Evolutionary conservation across 1,140 invertebrate species (phyloP), one percentile per base, ranked within the genome.

Genomic region (Saccostrea cuccullata): DNA sequence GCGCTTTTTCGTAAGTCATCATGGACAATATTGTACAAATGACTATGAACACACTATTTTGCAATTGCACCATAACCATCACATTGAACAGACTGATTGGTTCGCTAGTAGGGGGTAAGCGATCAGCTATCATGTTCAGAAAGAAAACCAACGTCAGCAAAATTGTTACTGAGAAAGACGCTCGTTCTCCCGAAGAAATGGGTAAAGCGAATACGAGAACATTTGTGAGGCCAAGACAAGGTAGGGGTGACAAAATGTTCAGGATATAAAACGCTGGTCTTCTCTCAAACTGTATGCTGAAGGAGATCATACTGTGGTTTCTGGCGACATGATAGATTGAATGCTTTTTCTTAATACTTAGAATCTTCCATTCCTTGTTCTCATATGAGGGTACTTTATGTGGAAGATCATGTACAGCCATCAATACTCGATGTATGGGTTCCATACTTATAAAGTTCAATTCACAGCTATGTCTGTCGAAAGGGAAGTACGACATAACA

Each of bases 201-300:
- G 87, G 87, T 30, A 88, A 56, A 30, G 73, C 9, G 85, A 88
- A 88, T 0, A 88, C 87, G 58, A 88, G 70, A 5, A 73, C n/a
- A 56, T 88, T 88, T 26, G 85, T 15, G 30, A 88, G 26, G 30
- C 83, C 55, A 17, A 88, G 67, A 26, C 47, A 55, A 40, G 56
- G 3, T 8, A 88, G 56, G 12, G 87, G 87, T 70, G 36, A 20
- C 17, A 84, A 20, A 87, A 77, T 56, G 17, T 87, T 82, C 70
- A 87, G 2, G 1, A 87, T 30, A 9, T 55, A 26, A 77, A 56
- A 87, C 56, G 15, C 47, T 30, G 55, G 73, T 55, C 47, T 13
- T 40, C 77, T 77, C 9, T 30, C 13, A 30, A 77, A 40, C 6
- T n/a, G 11, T 23, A 86, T 40, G 12, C 5, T 87, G 23, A 77